A percentile compares a stretch with the other conserved stretches of the same genome.
Conservation (phyloP, 37 sponge, comb jelly and placozoan genomes). For the Spongilla lacustris region DNA sequence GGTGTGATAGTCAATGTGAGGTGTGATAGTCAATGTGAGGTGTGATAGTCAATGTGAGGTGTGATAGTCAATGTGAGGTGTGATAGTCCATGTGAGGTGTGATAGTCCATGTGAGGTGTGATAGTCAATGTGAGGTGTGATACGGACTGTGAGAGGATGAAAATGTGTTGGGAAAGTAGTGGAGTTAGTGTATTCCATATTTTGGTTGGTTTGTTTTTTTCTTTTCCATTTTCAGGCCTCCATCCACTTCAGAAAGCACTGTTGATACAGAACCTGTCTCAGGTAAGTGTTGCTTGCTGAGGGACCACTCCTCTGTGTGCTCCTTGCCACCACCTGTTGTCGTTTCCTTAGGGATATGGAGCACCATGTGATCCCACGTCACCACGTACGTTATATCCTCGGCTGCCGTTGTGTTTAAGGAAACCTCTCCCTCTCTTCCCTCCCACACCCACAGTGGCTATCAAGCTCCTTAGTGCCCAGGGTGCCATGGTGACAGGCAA, state of each 20-base stretch:
- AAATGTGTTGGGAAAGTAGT: neutral
- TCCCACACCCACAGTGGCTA: neutral
- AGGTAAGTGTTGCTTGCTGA: neutral
- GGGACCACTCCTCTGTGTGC: neutral
- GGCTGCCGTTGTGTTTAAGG: neutral
- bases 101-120: too few species aligned
- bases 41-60: too few species aligned
- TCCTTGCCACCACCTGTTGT: neutral
- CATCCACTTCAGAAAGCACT: constrained; percentile 87
- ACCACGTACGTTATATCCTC: neutral
- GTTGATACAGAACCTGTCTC: constrained; percentile 59
- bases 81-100: too few species aligned
- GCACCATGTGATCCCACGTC: neutral
- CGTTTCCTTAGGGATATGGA: neutral
- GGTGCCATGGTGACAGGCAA: neutral
- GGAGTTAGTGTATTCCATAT: neutral
- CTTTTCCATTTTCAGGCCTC: constrained; percentile 27
- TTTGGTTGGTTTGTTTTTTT: neutral
- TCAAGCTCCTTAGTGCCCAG: neutral
- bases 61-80: too few species aligned
- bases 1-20: too few species aligned
- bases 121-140: too few species aligned
- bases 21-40: too few species aligned
- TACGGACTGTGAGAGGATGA: neutral
- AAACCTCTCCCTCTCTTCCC: neutral